Evolutionary conservation across 2,113 vertebrate species (phyloP).

Genomic region (Lontra canadensis): DNA sequence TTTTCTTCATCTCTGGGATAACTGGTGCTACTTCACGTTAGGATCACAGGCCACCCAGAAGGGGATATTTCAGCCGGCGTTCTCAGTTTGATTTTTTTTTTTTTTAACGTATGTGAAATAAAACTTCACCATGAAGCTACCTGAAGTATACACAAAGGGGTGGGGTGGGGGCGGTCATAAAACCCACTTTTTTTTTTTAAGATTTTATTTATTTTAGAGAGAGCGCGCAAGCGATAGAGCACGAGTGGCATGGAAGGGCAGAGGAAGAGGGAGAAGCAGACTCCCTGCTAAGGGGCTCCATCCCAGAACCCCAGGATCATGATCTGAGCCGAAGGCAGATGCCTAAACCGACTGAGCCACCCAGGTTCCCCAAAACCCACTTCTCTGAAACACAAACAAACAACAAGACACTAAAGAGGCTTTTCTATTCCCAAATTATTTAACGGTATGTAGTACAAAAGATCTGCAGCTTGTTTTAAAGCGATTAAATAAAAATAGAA

Average conservation of each 20-base stretch:
- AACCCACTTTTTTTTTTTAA: not conserved
- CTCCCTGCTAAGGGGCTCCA: not conserved
- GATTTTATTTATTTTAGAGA: not conserved
- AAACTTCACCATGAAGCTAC: conserved; percentile 11
- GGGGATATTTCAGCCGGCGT: not conserved
- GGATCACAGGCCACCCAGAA: not conserved
- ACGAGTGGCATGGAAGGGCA: not conserved
- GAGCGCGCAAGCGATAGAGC: accelerated
- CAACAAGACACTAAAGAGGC: not conserved
- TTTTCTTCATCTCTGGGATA: conserved; percentile 42
- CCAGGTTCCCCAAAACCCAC: not conserved
- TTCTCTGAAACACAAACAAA: not conserved
- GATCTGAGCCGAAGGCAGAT: not conserved
- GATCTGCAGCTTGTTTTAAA: conserved; percentile 46
- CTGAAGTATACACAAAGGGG: not conserved
- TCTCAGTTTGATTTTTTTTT: not conserved
- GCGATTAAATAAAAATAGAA: conserved; percentile 63
- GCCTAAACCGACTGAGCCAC: not conserved
- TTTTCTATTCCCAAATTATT: not conserved
- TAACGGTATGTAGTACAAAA: not conserved
- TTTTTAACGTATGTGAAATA: not conserved
- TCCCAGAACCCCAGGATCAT: not conserved
- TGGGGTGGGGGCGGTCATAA: not conserved
- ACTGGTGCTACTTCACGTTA: not conserved
- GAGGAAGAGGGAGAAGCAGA: not conserved